Conservation (phyloP, 2,888 invertebrate genomes). For the Phyllotreta cruciferae region DNA sequence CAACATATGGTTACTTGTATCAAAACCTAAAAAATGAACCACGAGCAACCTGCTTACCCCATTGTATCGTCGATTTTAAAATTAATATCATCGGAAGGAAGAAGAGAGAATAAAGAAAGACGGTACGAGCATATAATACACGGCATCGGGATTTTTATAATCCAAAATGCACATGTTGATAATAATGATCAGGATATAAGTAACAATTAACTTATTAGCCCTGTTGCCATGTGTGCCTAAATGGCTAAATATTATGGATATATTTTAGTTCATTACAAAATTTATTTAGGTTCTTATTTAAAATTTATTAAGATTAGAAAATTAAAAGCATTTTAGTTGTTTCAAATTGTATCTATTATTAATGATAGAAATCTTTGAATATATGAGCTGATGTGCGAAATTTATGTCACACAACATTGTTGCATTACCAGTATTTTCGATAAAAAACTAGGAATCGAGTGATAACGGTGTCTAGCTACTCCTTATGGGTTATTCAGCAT, state of each 20-base stretch:
- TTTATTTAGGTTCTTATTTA: too few species aligned
- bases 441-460: too few species aligned
- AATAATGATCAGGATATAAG: conserved; percentile 24
- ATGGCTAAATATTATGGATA: background rate
- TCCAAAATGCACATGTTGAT: conserved; percentile 31
- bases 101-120: conserved; percentile 28
- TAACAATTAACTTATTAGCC: conserved; percentile 18
- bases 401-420: too few species aligned
- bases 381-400: too few species aligned
- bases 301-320: too few species aligned
- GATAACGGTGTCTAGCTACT: too few species aligned
- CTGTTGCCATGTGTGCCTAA: conserved; percentile 15
- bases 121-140: conserved; percentile 20
- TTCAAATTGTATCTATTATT: background rate
- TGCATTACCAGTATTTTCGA: too few species aligned
- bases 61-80: conserved; percentile 30
- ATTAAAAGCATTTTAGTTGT: background rate
- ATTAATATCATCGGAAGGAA: conserved; percentile 34
- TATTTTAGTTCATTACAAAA: background rate
- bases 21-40: background rate
- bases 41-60: conserved; percentile 7
- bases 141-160: conserved; percentile 29
- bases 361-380: background rate
- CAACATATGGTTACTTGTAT: too few species aligned
- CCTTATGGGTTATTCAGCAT: too few species aligned